Percentiles rank a stretch among this genome's conserved stretches.
These are phyloP conservation scores for Perizoma flavofasciatum DNA, from an alignment of 2,888 invertebrate species.

Conservation along the genomic window DNA sequence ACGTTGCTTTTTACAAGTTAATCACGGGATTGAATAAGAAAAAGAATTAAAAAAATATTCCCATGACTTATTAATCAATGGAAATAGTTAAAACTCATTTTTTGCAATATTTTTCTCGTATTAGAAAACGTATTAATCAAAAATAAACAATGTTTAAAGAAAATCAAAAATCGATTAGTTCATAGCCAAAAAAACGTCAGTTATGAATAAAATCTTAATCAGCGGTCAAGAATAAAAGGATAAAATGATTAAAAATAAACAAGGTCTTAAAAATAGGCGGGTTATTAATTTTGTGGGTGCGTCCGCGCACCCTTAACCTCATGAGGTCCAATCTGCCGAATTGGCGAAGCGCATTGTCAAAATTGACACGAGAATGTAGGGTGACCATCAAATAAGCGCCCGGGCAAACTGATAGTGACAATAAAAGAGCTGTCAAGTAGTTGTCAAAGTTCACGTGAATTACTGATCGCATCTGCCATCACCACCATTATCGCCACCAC, in stretches of 20 bases:
- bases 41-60: too few species aligned
- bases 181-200: conserved; percentile 51
- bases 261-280: conserved; percentile 75
- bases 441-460: too few species aligned
- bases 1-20: too few species aligned
- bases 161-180: conserved; percentile 25
- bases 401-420: too few species aligned
- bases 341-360: conserved; percentile 71
- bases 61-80: background rate
- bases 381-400: conserved; percentile 44
- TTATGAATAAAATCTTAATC: conserved; percentile 83
- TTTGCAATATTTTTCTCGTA: conserved; percentile 3
- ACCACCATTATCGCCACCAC: too few species aligned
- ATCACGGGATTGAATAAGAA: too few species aligned
- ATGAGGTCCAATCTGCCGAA: conserved; percentile 54
- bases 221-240: conserved; percentile 64
- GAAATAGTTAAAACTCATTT: conserved; percentile 15
- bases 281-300: conserved; percentile 76
- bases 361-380: conserved; percentile 65
- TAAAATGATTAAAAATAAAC: conserved; percentile 73
- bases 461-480: too few species aligned
- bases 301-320: conserved; percentile 51
- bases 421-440: too few species aligned
- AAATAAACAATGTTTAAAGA: conserved; percentile 23
- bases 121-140: conserved; percentile 34